phyloP scores from a whole-genome alignment of 2,797 vertebrate genomes.

The Enteromius trimaculatus region DNA sequence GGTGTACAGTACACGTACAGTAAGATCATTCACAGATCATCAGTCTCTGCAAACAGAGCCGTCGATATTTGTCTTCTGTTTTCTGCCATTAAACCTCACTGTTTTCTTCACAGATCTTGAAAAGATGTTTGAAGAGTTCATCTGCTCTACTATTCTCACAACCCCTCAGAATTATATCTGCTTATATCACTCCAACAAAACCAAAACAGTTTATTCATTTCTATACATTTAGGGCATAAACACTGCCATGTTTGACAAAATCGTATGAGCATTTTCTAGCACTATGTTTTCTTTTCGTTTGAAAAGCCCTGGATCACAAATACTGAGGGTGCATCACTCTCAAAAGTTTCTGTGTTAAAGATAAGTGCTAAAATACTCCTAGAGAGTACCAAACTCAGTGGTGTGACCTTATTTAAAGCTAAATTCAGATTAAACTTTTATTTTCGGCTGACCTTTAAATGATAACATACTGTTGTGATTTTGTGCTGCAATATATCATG shows the following conservation, averaged over 20 bases:
- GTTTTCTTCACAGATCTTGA: constrained; percentile 14
- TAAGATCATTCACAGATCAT: neutral
- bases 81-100: neutral
- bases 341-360: too few species aligned
- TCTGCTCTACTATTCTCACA: neutral
- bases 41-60: neutral
- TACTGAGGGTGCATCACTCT: neutral
- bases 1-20: neutral
- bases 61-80: neutral
- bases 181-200: neutral
- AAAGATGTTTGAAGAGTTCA: neutral
- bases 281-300: neutral
- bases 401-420: neutral
- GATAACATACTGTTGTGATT: neutral
- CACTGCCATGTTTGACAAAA: neutral
- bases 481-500: neutral
- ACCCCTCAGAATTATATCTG: neutral
- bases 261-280: neutral
- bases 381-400: neutral
- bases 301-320: neutral
- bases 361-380: neutral
- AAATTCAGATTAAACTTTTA: neutral
- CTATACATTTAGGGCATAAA: neutral
- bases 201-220: neutral
- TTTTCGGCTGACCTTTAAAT: neutral